Evolutionary conservation across 2,113 vertebrate species (phyloP).

Genomic region (Callipepla californica): DNA sequence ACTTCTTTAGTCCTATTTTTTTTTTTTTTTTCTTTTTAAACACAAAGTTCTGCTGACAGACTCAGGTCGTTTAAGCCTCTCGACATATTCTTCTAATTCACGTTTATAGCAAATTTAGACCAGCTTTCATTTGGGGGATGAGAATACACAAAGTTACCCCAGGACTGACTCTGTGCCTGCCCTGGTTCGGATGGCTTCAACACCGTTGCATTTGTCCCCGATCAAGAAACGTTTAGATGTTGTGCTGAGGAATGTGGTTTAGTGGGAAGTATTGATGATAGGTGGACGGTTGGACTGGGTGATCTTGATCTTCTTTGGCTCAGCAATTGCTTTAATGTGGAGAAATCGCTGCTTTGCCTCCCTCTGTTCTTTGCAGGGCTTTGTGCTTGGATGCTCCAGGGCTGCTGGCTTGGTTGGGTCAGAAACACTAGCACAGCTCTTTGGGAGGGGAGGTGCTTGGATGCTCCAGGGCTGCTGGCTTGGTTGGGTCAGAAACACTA

Average conservation of each 20-base stretch:
- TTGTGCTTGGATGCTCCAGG: neutral
- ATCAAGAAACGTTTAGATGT: too few species aligned
- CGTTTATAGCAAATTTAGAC: constrained; percentile 19
- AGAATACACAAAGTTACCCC: neutral
- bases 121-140: constrained; percentile 5
- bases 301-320: neutral
- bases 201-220: neutral
- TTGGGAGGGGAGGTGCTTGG: neutral
- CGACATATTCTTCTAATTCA: constrained; percentile 57
- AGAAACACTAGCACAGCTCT: neutral
- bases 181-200: neutral
- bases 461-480: too few species aligned
- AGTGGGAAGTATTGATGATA: too few species aligned
- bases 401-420: rapidly evolving
- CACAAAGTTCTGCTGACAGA: constrained; percentile 52
- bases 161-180: neutral
- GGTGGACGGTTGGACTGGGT: too few species aligned
- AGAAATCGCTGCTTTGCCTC: neutral
- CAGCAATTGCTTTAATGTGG: neutral
- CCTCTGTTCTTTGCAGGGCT: neutral
- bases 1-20: neutral
- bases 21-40: neutral
- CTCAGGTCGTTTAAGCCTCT: constrained; percentile 48
- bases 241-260: too few species aligned
- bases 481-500: neutral